Evolutionary conservation across 2,113 vertebrate species (phyloP).

Genomic region (Guaruba guarouba): DNA sequence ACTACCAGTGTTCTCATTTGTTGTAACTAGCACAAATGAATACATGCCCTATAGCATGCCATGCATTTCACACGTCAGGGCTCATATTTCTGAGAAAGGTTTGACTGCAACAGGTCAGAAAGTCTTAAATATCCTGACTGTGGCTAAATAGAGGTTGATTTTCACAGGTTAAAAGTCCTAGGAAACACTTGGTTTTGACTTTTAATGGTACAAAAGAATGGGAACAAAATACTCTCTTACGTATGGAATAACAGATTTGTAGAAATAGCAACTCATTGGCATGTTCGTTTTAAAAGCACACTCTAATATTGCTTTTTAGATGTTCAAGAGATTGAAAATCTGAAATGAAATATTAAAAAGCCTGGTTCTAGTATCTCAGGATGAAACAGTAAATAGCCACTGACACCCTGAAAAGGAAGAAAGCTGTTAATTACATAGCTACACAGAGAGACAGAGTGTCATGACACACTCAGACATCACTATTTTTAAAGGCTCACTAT

Average conservation of each 20-base stretch:
- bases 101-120: background rate
- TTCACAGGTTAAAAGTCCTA: background rate
- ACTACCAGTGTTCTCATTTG: background rate
- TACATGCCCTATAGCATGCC: too few species aligned
- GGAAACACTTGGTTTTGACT: background rate
- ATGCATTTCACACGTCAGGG: accelerated
- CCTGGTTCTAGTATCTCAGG: background rate
- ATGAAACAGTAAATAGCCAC: background rate
- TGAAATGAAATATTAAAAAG: background rate
- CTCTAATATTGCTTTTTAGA: background rate
- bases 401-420: background rate
- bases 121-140: background rate
- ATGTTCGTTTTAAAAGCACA: background rate
- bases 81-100: background rate
- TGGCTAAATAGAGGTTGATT: background rate
- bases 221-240: background rate
- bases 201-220: background rate
- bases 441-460: background rate
- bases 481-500: background rate
- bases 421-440: background rate
- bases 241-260: background rate
- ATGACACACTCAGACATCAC: background rate
- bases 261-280: background rate
- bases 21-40: background rate
- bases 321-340: background rate